These are phyloP conservation scores for Chironomus striatipennis DNA, from an alignment of 1,140 invertebrate species.

Conservation along the genomic window DNA sequence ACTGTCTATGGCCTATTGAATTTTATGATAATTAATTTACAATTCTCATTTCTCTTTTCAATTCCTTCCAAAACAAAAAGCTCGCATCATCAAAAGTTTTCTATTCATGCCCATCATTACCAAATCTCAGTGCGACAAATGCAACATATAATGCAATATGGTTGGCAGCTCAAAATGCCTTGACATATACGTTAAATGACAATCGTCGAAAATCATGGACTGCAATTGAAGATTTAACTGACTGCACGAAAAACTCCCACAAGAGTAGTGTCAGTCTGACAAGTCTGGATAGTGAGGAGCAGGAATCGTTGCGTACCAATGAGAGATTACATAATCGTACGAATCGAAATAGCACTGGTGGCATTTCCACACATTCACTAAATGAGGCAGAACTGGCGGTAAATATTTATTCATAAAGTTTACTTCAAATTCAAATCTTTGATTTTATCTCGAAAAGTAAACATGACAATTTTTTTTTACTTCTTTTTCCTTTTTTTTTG, in stretches of 20 bases:
- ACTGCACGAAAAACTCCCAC: slow-evolving; percentile 35
- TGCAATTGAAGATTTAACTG: slow-evolving; percentile 56
- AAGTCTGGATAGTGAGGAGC: slow-evolving; percentile 48
- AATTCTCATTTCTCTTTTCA: no score
- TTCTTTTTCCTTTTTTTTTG: slow-evolving; percentile 28
- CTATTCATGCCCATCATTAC: slow-evolving; percentile 61
- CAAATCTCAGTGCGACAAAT: slow-evolving; percentile 32
- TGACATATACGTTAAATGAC: slow-evolving; percentile 40
- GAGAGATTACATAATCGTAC: slow-evolving; percentile 40
- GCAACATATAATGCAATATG: slow-evolving; percentile 33
- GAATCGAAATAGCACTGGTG: slow-evolving; percentile 46
- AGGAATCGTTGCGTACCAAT: slow-evolving; percentile 40
- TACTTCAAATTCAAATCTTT: neutral
- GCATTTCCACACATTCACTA: slow-evolving; percentile 70
- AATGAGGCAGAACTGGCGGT: slow-evolving; percentile 77
- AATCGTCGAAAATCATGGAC: slow-evolving; percentile 71
- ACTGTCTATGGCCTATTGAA: no score
- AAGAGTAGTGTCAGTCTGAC: slow-evolving; percentile 41
- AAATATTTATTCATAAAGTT: slow-evolving; percentile 32
- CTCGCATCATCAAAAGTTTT: slow-evolving; percentile 48
- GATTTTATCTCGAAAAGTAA: no score
- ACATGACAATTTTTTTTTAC: no score
- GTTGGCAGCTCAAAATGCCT: slow-evolving; percentile 34
- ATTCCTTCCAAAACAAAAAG: slow-evolving; percentile 23
- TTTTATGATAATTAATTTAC: no score